Conservation (phyloP, 1,140 invertebrate species). For the Cydia amplana region DNA sequence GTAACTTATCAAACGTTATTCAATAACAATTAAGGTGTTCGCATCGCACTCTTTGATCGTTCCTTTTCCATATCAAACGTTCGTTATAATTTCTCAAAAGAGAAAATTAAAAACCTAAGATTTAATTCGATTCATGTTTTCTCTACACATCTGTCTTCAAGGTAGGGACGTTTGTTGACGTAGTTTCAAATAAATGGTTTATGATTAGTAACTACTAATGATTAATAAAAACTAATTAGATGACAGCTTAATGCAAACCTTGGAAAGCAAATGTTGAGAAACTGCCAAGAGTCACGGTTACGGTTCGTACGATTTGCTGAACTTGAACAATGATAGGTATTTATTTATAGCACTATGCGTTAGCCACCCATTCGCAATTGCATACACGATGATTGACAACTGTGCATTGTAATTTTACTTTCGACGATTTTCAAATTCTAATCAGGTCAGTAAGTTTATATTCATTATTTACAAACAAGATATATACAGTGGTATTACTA, state of each 20-base stretch:
- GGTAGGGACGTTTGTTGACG: background rate
- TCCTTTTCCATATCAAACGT: no score
- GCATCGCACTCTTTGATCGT: no score
- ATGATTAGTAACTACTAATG: slow-evolving; percentile 2
- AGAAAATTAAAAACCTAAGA: no score
- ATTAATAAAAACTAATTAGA: slow-evolving; percentile 8
- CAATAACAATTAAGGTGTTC: no score
- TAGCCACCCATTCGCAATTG: background rate
- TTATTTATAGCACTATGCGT: slow-evolving; percentile 14
- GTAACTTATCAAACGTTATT: no score
- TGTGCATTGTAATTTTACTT: no score
- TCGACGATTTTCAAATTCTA: no score
- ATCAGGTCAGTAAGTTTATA: no score
- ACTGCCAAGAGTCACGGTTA: slow-evolving; percentile 10
- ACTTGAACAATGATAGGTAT: slow-evolving; percentile 12
- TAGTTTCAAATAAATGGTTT: background rate
- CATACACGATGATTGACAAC: background rate
- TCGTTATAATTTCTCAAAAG: no score
- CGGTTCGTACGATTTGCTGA: background rate
- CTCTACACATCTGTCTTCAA: background rate
- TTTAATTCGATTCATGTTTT: background rate
- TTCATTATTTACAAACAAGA: no score
- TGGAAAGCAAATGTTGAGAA: background rate
- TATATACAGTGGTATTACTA: no score
- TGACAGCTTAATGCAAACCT: slow-evolving; percentile 12